Conservation (phyloP, 2,113 vertebrate genomes). For the Garra rufa region DNA sequence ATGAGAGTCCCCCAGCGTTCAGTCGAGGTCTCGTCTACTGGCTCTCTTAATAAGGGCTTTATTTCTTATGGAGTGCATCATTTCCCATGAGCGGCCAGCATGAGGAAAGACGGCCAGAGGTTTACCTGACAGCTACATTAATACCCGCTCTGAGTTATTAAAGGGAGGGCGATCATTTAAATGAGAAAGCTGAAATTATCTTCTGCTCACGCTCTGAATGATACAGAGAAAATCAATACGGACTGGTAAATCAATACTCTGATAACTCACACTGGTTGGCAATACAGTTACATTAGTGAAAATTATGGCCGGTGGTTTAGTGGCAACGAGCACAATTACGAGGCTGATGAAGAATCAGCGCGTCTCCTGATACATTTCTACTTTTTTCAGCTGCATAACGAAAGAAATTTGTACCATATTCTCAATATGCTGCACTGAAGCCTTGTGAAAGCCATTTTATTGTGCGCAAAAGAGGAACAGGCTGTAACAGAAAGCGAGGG, state of each 20-base stretch:
- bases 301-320: conserved; percentile 11
- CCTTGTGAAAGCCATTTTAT: not conserved
- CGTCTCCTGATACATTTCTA: conserved; percentile 3
- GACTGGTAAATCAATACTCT: conserved; percentile 50
- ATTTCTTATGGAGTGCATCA: conserved; percentile 36
- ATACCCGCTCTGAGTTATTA: conserved; percentile 53
- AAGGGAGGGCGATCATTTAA: conserved; percentile 52
- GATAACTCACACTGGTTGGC: conserved; percentile 41
- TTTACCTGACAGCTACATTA: conserved; percentile 53
- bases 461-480: not conserved
- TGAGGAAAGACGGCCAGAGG: conserved; percentile 11
- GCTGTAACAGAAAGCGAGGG: not conserved
- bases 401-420: not conserved
- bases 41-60: conserved; percentile 36
- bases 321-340: conserved; percentile 1
- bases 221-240: conserved; percentile 53
- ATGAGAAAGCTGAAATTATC: conserved; percentile 50
- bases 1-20: conserved; percentile 10
- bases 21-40: conserved; percentile 3
- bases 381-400: not conserved
- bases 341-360: conserved; percentile 5
- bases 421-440: not conserved
- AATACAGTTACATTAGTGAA: conserved; percentile 28
- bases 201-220: conserved; percentile 21
- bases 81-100: conserved; percentile 33